Conservation (phyloP, 92 coral and sea anemone genomes). For the Zoanthus solanderi region DNA sequence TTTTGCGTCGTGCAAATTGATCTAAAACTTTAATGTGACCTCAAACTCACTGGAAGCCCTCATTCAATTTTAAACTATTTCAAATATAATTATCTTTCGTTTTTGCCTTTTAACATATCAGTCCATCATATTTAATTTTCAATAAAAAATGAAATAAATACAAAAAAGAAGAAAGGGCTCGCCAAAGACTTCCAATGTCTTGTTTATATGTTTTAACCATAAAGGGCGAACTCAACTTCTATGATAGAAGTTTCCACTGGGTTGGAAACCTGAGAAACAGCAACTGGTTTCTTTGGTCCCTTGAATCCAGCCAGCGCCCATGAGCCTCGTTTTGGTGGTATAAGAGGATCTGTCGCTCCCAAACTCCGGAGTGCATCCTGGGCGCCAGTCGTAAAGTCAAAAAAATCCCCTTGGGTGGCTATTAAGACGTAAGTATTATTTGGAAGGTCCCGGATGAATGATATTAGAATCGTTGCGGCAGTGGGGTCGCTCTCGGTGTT, state of each 20-base stretch:
- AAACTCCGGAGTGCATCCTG: slow-evolving; percentile 28
- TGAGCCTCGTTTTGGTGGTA: slow-evolving; percentile 16
- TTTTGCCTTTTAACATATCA: no score
- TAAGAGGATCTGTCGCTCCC: slow-evolving; percentile 19
- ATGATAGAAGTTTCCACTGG: not conserved
- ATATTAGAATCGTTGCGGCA: not conserved
- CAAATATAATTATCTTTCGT: no score
- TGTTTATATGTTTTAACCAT: not conserved
- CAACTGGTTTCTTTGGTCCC: slow-evolving; percentile 3
- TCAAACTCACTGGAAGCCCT: no score
- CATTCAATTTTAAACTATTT: no score
- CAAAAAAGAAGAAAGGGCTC: no score
- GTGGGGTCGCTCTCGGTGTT: slow-evolving; percentile 1
- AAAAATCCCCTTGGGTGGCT: slow-evolving; percentile 15
- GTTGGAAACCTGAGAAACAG: not conserved
- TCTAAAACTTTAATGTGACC: no score
- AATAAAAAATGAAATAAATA: no score
- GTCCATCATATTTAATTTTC: no score
- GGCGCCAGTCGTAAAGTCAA: slow-evolving; percentile 10
- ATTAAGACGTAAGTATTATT: slow-evolving; percentile 4
- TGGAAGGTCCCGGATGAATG: slow-evolving; percentile 36
- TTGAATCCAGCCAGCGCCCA: slow-evolving; percentile 42
- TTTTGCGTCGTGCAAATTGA: no score
- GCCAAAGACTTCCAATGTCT: no score
- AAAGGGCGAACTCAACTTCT: slow-evolving; percentile 3